phyloP scores from a whole-genome alignment of 2,113 vertebrate genomes.

The Notothenia rossii region DNA sequence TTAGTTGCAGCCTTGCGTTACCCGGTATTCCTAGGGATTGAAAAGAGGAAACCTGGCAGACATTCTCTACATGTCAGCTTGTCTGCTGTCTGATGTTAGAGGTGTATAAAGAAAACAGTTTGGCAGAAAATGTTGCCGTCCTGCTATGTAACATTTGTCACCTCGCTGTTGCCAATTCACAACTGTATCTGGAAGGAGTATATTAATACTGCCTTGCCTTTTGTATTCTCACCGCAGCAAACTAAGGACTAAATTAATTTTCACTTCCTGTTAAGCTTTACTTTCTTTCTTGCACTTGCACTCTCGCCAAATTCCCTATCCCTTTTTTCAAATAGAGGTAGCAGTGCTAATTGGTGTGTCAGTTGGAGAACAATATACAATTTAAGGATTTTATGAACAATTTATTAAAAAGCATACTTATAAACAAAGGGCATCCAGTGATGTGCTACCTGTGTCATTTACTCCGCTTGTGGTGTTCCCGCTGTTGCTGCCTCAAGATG shows the following conservation, averaged over 20 bases:
- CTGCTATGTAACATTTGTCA: slow-evolving; percentile 7
- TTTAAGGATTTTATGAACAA: too few species aligned
- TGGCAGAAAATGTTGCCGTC: neutral
- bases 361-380: neutral
- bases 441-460: slow-evolving; percentile 15
- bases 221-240: neutral
- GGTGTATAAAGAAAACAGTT: slow-evolving; percentile 7
- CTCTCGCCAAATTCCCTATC: neutral
- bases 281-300: neutral
- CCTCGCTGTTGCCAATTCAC: neutral
- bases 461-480: neutral
- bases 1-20: neutral
- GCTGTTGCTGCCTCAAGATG: neutral
- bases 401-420: neutral
- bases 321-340: slow-evolving; percentile 2
- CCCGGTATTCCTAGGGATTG: neutral
- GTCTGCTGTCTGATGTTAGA: slow-evolving; percentile 1
- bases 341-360: slow-evolving; percentile 5
- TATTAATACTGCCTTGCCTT: slow-evolving; percentile 16
- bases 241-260: neutral
- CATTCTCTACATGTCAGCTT: neutral
- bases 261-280: neutral
- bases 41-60: neutral
- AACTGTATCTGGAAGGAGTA: slow-evolving; percentile 17
- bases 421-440: slow-evolving; percentile 17